Conservation (phyloP, 2,797 vertebrate genomes). For the Rhinoraja longicauda region DNA sequence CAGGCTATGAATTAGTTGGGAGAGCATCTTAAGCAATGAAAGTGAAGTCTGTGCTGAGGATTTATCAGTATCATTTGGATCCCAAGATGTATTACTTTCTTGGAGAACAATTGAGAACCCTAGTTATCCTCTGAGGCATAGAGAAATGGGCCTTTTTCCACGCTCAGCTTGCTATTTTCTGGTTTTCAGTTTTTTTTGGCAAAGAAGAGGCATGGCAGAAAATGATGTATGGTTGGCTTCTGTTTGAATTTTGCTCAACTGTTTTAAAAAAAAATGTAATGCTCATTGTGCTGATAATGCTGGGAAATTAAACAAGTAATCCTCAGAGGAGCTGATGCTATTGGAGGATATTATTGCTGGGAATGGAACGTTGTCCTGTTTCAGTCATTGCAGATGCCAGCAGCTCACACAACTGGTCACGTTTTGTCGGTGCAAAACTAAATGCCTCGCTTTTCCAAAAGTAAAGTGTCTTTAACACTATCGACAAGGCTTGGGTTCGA, state of each 20-base stretch:
- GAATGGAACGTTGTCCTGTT: not conserved
- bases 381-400: not conserved
- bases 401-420: not conserved
- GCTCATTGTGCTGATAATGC: not conserved
- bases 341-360: not conserved
- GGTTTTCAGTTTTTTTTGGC: not conserved
- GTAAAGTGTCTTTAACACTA: not conserved
- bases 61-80: slow-evolving; percentile 25
- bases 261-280: no score
- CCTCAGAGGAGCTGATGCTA: not conserved
- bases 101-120: not conserved
- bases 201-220: not conserved
- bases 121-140: not conserved
- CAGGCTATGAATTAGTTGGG: not conserved
- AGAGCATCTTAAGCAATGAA: not conserved
- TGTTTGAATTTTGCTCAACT: not conserved
- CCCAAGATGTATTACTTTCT: not conserved
- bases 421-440: not conserved
- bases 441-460: not conserved
- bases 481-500: not conserved
- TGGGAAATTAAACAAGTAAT: not conserved
- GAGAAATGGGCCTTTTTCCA: not conserved
- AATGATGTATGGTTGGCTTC: not conserved
- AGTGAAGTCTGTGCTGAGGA: not conserved
- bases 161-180: not conserved